Percentiles rank a stretch among this genome's conserved stretches.
These are phyloP conservation scores for Cyphotilapia sp. DNA, from an alignment of 2,113 vertebrate species.

Conservation along the genomic window DNA sequence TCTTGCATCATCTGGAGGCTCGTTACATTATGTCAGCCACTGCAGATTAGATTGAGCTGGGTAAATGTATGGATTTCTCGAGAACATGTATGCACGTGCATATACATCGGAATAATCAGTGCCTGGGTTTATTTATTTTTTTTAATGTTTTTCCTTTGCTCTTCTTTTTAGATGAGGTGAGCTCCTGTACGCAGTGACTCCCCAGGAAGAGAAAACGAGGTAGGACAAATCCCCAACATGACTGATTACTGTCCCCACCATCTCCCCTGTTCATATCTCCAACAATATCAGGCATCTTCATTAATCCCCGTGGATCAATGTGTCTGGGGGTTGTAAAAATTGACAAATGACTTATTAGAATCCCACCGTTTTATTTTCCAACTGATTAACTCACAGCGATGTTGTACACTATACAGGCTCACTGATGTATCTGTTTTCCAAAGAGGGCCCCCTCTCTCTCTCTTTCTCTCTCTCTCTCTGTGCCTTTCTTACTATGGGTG, in stretches of 20 bases:
- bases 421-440: conserved; percentile 72
- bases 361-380: conserved; percentile 76
- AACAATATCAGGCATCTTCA: conserved; percentile 76
- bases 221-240: conserved; percentile 71
- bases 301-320: conserved; percentile 76
- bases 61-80: conserved; percentile 34
- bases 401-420: conserved; percentile 66
- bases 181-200: conserved; percentile 60
- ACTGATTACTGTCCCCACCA: conserved; percentile 70
- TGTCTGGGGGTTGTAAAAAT: conserved; percentile 77
- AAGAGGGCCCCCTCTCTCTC: conserved; percentile 12
- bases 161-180: conserved; percentile 73
- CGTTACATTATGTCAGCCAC: conserved; percentile 5
- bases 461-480: neutral
- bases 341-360: conserved; percentile 81
- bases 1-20: neutral
- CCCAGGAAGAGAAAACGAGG: conserved; percentile 72
- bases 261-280: conserved; percentile 72
- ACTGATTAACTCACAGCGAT: conserved; percentile 75
- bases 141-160: conserved; percentile 58
- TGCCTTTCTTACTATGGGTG: conserved; percentile 22
- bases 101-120: conserved; percentile 37
- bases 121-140: conserved; percentile 32
- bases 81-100: conserved; percentile 12
- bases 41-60: conserved; percentile 11